These are phyloP conservation scores for Melanotaenia boesemani DNA, from an alignment of 2,797 vertebrate genomes.

Conservation along the genomic window DNA sequence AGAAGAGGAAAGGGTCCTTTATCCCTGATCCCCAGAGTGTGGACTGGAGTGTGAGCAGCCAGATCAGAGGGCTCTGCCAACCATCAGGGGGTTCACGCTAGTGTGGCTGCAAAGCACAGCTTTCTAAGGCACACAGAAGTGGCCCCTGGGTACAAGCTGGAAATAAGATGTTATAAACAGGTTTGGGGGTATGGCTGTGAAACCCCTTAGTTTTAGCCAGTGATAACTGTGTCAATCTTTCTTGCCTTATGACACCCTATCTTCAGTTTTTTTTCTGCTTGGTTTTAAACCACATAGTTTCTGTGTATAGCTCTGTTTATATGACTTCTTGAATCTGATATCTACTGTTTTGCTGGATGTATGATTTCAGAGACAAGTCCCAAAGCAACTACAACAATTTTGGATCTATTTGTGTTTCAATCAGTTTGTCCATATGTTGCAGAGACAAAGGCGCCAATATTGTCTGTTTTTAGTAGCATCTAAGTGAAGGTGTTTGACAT, in stretches of 20 bases:
- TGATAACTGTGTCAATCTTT: constrained; percentile 49
- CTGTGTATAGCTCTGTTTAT: constrained; percentile 46
- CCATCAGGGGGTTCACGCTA: constrained; percentile 67
- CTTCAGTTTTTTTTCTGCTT: constrained; percentile 37
- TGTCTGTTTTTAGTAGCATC: constrained; percentile 34
- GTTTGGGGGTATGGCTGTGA: constrained; percentile 51
- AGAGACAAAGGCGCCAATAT: constrained; percentile 29
- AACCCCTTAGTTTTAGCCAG: constrained; percentile 48
- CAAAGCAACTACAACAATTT: constrained; percentile 30
- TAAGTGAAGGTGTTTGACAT: not conserved
- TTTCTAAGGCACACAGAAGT: constrained; percentile 62
- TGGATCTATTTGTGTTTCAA: constrained; percentile 57
- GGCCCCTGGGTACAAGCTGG: constrained; percentile 60
- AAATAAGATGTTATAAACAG: constrained; percentile 73
- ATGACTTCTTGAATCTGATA: constrained; percentile 26
- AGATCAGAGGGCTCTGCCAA: constrained; percentile 74
- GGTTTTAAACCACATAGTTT: constrained; percentile 46
- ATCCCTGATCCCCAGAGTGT: constrained; percentile 70
- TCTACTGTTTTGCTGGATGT: constrained; percentile 12
- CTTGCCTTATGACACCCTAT: constrained; percentile 32
- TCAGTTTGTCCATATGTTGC: constrained; percentile 51
- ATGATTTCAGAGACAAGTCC: constrained; percentile 41
- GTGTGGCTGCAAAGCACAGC: constrained; percentile 61
- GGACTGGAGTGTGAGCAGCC: constrained; percentile 70
- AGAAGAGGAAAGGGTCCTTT: constrained; percentile 65